phyloP scores from a whole-genome alignment of 2,888 invertebrate species.

The Seira musarum region DNA sequence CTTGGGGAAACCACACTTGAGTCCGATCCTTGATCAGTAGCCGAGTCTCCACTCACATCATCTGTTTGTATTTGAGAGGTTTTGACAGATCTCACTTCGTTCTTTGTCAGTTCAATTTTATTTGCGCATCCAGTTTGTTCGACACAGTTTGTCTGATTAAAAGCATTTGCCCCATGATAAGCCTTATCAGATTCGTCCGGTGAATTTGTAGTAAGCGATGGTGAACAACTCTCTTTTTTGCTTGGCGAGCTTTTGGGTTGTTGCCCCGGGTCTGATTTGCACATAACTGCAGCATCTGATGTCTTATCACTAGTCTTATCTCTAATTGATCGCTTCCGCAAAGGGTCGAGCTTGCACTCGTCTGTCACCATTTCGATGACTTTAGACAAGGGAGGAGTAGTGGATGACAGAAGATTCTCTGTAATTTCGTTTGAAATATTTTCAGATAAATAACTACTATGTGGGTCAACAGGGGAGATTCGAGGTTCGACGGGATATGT shows the following conservation, averaged over 20 bases:
- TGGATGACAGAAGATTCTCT: conserved; percentile 34
- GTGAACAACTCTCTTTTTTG: background rate
- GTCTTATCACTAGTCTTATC: background rate
- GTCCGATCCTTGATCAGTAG: background rate
- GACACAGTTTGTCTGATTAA: too few species aligned
- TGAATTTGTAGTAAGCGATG: too few species aligned
- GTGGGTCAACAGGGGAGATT: background rate
- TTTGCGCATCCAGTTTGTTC: background rate
- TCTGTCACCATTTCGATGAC: conserved; percentile 6
- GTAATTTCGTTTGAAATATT: conserved; percentile 50
- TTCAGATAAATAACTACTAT: conserved; percentile 32
- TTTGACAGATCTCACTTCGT: background rate
- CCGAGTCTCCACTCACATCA: background rate
- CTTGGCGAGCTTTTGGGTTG: background rate
- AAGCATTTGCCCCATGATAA: background rate
- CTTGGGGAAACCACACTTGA: background rate
- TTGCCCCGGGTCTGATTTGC: background rate
- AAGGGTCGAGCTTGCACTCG: background rate
- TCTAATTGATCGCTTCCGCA: background rate
- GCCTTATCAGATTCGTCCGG: background rate
- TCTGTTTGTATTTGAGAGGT: background rate
- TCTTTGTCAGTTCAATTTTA: background rate
- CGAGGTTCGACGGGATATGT: background rate
- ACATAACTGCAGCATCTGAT: background rate
- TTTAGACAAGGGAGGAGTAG: background rate